These are phyloP conservation scores for Pygocentrus nattereri DNA, from an alignment of 2,797 vertebrate species.

Conservation along the genomic window DNA sequence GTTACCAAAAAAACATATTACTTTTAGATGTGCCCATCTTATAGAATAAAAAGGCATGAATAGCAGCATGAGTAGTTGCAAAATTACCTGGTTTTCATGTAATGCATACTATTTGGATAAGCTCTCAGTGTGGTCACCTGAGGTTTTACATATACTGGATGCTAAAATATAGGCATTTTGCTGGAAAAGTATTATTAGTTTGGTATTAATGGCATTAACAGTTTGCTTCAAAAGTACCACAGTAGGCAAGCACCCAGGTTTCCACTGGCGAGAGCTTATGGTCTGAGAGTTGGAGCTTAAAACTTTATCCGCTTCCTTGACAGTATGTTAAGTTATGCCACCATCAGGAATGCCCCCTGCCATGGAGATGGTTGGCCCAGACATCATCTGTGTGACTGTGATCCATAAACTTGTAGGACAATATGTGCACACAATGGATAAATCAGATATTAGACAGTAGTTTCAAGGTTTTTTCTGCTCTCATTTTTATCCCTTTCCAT, in stretches of 20 bases:
- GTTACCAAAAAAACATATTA: neutral
- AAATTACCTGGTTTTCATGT: neutral
- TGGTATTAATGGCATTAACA: slow-evolving; percentile 26
- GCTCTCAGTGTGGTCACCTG: neutral
- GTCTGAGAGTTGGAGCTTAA: slow-evolving; percentile 9
- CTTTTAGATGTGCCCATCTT: neutral
- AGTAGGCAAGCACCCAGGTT: slow-evolving; percentile 36
- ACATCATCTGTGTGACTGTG: slow-evolving; percentile 2
- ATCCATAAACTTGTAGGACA: slow-evolving; percentile 4
- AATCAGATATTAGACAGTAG: neutral
- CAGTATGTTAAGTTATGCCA: slow-evolving; percentile 28
- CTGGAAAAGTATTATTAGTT: slow-evolving; percentile 20
- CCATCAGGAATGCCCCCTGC: slow-evolving; percentile 6
- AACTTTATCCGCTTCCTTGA: slow-evolving; percentile 21
- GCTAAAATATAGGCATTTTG: neutral
- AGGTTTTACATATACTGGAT: slow-evolving; percentile 15
- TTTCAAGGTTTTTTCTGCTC: neutral
- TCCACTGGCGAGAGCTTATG: slow-evolving; percentile 45
- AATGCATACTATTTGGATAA: slow-evolving; percentile 14
- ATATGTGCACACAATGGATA: neutral
- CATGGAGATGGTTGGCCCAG: slow-evolving; percentile 30
- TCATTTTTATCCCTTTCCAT: no score
- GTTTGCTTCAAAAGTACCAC: slow-evolving; percentile 31
- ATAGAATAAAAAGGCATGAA: neutral
- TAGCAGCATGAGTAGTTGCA: neutral